Base-by-base conservation (phyloP, 2,888 invertebrate genomes). In the Philopedon plagiatum region DNA sequence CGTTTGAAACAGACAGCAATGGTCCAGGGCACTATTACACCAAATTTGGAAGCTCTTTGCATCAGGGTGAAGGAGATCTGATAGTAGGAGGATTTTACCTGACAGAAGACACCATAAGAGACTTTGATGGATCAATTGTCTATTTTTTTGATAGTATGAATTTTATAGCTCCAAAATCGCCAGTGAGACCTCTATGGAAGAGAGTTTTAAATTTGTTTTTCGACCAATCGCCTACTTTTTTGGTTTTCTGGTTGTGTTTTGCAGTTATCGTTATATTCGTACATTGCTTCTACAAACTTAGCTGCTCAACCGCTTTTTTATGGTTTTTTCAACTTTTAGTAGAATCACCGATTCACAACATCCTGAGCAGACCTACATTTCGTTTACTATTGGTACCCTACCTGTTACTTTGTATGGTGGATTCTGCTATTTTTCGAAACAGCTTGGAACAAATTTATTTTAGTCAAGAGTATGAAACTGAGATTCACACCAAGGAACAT, bases 81-180 rank as follows among this genome's bases (percentile, higher is more conserved):
- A 39, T 41, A 18, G 19, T 32, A 7, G 65, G 65, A 11, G 65
- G n/a, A 1, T 41, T 65, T 39, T 9, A 41, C n/a, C 44, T 18
- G 2, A 57, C 44, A 11, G 65, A 26, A 26, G 26, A 65, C 9
- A 65, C n/a, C 2, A 3, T 32, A 2, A 57, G 19, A 7, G 65
- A 65, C 21, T 65, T 65, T 56, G 41, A 65, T 7, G 39, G 57
- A 3, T 56, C 65, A 15, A 21, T 32, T 26, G 8, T 56, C 19
- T 65, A 65, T 57, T 9, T 2, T 4, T 13, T 23, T 5, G 65
- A 65, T 19, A 44, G 15, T 2, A 19, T 57, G 5, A 56, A 54
- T 57, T 4, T 65, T 23, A 19, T 65, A n/a, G 19, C 46, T 4
- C 61, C 61, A 2, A 46, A 46, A 32, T 46, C 61, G 0, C 0